Conservation (phyloP, 53 echinoderm and acorn worm species). For the Crossaster papposus region DNA sequence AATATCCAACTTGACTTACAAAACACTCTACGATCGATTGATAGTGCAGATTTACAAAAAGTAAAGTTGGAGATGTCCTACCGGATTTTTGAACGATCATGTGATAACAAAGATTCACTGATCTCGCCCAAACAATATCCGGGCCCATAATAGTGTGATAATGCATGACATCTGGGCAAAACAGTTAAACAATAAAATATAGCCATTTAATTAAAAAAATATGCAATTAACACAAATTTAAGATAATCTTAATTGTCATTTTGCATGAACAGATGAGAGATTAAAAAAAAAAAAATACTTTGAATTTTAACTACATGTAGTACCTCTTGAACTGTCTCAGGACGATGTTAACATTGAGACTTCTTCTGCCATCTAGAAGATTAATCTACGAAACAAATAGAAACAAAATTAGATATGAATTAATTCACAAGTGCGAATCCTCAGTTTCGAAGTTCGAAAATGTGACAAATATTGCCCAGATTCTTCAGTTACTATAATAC, state of each 20-base stretch:
- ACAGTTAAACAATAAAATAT: no score
- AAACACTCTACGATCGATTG: no score
- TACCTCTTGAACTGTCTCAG: constrained; percentile 92
- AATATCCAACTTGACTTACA: no score
- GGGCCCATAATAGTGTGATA: no score
- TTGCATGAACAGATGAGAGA: neutral
- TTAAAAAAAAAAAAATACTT: neutral
- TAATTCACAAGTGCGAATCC: neutral
- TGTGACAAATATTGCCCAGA: no score
- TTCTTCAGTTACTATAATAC: neutral
- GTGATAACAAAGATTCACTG: no score
- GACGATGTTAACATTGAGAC: constrained; percentile 91
- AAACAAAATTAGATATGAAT: neutral
- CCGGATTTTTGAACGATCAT: no score
- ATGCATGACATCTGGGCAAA: no score
- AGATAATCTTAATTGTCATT: neutral
- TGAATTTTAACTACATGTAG: constrained; percentile 23
- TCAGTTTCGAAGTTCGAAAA: neutral
- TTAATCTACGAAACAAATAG: constrained; percentile 69
- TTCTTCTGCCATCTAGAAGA: constrained; percentile 85
- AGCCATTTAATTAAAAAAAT: no score
- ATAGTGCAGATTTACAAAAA: no score
- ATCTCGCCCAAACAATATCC: no score
- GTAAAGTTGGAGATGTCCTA: no score
- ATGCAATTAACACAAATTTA: neutral